Evolutionary conservation across 2,113 vertebrate species (phyloP).

Genomic region (Lepisosteus oculatus): DNA sequence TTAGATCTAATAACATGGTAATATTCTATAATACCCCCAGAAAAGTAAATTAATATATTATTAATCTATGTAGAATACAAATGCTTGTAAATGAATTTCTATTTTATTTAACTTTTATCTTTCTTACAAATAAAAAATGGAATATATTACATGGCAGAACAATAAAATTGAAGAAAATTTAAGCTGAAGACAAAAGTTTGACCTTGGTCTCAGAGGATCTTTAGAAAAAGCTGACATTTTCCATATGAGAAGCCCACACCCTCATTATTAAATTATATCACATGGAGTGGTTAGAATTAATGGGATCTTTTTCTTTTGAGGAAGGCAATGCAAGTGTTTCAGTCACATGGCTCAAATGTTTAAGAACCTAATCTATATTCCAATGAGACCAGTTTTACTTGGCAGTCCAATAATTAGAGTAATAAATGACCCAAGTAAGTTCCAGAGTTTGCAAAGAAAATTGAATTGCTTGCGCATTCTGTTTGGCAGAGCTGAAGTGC

Average conservation of each 20-base stretch:
- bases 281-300: not conserved
- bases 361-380: constrained; percentile 25
- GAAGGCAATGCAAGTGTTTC: too few species aligned
- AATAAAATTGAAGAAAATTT: not conserved
- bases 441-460: constrained; percentile 1
- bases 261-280: not conserved
- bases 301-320: not conserved
- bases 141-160: not conserved
- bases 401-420: constrained; percentile 18
- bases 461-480: not conserved
- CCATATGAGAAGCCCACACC: not conserved
- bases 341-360: constrained; percentile 1
- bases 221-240: not conserved
- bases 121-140: too few species aligned
- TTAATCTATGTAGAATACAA: too few species aligned
- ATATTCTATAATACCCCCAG: too few species aligned
- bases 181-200: not conserved
- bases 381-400: constrained; percentile 1
- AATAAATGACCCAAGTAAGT: constrained; percentile 14
- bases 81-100: too few species aligned
- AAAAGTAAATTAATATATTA: too few species aligned
- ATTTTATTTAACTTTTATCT: too few species aligned
- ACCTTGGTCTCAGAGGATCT: not conserved
- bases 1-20: too few species aligned
- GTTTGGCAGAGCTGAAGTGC: not conserved